These are phyloP conservation scores for Lasioglossum zephyrum DNA, from an alignment of 2,888 invertebrate genomes.

Conservation along the genomic window DNA sequence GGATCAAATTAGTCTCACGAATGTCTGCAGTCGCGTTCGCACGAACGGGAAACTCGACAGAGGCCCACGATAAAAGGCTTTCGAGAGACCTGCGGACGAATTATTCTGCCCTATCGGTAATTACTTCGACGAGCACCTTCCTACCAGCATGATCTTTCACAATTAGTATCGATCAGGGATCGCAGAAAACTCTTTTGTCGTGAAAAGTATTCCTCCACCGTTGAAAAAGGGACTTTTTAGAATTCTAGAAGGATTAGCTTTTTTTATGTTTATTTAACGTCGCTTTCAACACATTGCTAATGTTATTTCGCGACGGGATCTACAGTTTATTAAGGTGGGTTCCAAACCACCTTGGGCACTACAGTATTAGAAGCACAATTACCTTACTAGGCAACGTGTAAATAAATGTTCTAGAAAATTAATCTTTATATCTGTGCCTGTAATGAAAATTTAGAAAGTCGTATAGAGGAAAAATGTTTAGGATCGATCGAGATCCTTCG, in stretches of 20 bases:
- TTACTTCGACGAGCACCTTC: neutral
- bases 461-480: neutral
- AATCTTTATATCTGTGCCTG: too few relatives aligned
- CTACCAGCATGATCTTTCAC: neutral
- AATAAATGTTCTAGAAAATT: too few relatives aligned
- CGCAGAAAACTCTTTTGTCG: neutral
- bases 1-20: slow-evolving; percentile 52
- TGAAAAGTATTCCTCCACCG: too few relatives aligned
- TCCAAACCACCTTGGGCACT: too few relatives aligned
- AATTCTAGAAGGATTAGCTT: neutral
- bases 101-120: neutral
- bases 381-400: too few relatives aligned
- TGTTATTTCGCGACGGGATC: too few relatives aligned
- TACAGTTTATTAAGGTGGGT: too few relatives aligned
- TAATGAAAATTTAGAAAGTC: neutral
- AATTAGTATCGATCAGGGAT: neutral
- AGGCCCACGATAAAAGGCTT: neutral
- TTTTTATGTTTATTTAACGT: too few relatives aligned
- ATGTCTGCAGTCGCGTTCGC: slow-evolving; percentile 34
- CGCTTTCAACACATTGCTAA: too few relatives aligned
- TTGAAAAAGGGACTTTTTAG: neutral
- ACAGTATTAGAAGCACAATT: too few relatives aligned
- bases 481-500: neutral
- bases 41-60: neutral
- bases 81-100: neutral